These are phyloP conservation scores for Oryzias celebensis DNA, from an alignment of 2,113 vertebrate genomes.

Conservation along the genomic window DNA sequence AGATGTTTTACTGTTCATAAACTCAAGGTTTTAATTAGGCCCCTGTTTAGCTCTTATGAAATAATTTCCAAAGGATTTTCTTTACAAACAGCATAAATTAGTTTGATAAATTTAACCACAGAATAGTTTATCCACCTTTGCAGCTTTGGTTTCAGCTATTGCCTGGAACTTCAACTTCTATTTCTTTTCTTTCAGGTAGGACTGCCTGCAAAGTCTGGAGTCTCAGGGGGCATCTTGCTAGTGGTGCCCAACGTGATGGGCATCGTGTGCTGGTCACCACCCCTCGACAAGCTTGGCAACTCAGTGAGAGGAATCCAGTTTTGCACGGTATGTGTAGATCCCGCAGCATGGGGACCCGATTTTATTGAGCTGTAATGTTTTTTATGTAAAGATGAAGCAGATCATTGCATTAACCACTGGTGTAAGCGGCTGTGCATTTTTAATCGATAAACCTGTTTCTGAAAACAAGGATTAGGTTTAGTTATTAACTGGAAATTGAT, in stretches of 20 bases:
- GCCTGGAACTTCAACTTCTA: neutral
- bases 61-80: too few relatives aligned
- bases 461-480: neutral
- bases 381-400: neutral
- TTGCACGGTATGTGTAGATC: constrained; percentile 84
- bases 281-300: constrained; percentile 97
- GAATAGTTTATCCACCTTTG: too few relatives aligned
- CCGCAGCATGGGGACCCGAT: too few relatives aligned
- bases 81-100: too few relatives aligned
- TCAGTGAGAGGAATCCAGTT: constrained; percentile 97
- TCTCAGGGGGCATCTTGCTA: constrained; percentile 93
- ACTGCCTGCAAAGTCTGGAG: constrained; percentile 96
- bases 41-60: too few relatives aligned
- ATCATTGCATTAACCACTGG: neutral
- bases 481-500: neutral
- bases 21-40: too few relatives aligned
- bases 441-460: neutral
- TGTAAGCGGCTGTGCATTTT: neutral
- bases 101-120: too few relatives aligned
- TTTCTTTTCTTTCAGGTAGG: constrained; percentile 82
- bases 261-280: constrained; percentile 97
- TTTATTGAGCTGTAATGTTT: neutral
- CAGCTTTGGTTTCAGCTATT: too few relatives aligned
- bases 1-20: too few relatives aligned
- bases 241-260: constrained; percentile 99